Evolutionary conservation across 2,113 vertebrate species (phyloP), one percentile per base, ranked within the genome.

Genomic region (Phoxinus phoxinus): DNA sequence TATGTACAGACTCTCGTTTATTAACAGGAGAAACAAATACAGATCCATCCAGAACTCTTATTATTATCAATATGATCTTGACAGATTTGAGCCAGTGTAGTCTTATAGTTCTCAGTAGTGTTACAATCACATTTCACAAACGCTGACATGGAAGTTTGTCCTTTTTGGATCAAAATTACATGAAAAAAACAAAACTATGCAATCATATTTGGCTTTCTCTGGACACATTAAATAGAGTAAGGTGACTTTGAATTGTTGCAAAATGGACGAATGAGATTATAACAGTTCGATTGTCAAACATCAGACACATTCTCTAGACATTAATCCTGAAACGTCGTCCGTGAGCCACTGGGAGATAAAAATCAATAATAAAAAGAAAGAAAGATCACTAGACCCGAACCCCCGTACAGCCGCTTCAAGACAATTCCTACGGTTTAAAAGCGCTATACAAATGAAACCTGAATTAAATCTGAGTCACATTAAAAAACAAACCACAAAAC

Each of bases 121-220:
- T 65, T 81, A 11, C 37, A 4, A 15, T 15, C 65, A 76, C 59
- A 65, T 53, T 85, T 81, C 88, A 86, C 86, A 74, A 83, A 90
- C 90, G 91, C 90, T 90, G 84, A 67, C 84, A 27, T 41, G 87
- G 85, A 81, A 72, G n/a, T 44, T 17, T 46, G 25, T 51, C 46
- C 1, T 86, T 44, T 85, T 84, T 81, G 81, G 27, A 63, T 74
- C 30, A 21, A 80, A 13, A 25, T 44, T 81, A 85, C 27, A n/a
- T n/a, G n/a, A n/a, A n/a, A n/a, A n/a, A n/a, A n/a, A n/a, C n/a
- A n/a, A n/a, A n/a, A n/a, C 30, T 4, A 51, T 4, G n/a, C n/a
- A 48, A 67, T 32, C 3, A 41, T 88, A 84, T 88, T 88, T 86
- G 87, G 87, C 77, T 61, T 88, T 81, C 65, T 84, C 81, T 12